Evolutionary conservation across 2,888 invertebrate genomes (phyloP).

Genomic region (Drosophila cyrtoloma): DNA sequence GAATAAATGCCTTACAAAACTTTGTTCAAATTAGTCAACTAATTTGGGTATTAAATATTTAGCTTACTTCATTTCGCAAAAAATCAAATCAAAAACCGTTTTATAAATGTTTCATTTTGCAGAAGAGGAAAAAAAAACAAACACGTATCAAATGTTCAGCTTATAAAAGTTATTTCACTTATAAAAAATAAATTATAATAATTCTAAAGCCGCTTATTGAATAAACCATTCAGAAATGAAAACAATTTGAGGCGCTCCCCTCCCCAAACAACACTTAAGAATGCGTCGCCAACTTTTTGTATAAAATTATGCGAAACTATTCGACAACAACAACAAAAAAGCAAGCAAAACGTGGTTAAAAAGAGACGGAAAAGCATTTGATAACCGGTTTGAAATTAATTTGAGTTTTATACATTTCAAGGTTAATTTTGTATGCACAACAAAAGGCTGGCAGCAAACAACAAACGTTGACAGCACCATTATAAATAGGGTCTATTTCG

Average conservation of each 20-base stretch:
- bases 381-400: constrained; percentile 70
- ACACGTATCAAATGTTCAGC: background rate
- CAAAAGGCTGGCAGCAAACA: constrained; percentile 30
- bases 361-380: constrained; percentile 20
- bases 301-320: constrained; percentile 52
- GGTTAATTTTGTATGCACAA: constrained; percentile 62
- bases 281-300: constrained; percentile 39
- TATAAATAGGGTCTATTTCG: constrained; percentile 37
- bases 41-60: constrained; percentile 11
- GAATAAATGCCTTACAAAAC: background rate
- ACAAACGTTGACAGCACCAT: constrained; percentile 47
- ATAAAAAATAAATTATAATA: background rate
- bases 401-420: constrained; percentile 60
- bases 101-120: constrained; percentile 13
- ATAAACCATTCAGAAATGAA: background rate
- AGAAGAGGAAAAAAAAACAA: background rate
- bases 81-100: background rate
- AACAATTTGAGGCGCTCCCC: constrained; percentile 15
- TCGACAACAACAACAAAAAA: constrained; percentile 20
- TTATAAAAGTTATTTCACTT: constrained; percentile 7
- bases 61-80: background rate
- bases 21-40: constrained; percentile 10
- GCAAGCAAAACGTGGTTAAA: constrained; percentile 27
- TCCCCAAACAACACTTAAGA: constrained; percentile 6
- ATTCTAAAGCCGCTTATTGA: constrained; percentile 20